A percentile compares a stretch with the other conserved stretches of the same genome.
phyloP scores from a whole-genome alignment of 2,888 invertebrate species.

The Plebejus anna region DNA sequence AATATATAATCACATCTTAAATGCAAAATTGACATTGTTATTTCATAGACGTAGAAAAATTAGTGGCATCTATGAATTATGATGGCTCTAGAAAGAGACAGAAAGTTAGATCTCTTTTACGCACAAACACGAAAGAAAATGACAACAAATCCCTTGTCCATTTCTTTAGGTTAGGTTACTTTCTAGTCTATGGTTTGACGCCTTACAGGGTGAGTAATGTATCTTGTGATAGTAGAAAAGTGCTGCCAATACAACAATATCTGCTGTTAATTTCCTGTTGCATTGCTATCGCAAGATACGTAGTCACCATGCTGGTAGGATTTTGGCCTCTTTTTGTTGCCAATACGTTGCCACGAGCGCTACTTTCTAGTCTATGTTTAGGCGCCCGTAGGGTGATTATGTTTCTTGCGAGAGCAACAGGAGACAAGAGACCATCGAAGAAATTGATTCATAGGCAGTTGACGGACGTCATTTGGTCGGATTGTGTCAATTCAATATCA shows the following conservation, averaged over 20 bases:
- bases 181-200: background rate
- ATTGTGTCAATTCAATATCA: too few species aligned
- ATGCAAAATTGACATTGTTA: background rate
- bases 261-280: too few species aligned
- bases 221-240: too few species aligned
- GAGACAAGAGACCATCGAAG: too few species aligned
- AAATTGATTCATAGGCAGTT: too few species aligned
- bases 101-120: background rate
- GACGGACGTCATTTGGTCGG: too few species aligned
- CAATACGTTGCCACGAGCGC: background rate
- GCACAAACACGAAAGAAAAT: background rate
- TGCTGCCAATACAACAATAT: too few species aligned
- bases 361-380: slow-evolving; percentile 21
- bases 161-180: background rate
- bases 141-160: background rate
- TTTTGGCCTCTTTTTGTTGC: background rate
- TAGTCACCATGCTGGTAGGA: background rate
- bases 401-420: too few species aligned
- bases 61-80: background rate
- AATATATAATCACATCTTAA: slow-evolving; percentile 4
- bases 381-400: slow-evolving; percentile 36
- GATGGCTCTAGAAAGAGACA: background rate
- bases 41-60: background rate
- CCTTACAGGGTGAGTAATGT: too few species aligned
- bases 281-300: background rate